Evolutionary conservation across 2,888 invertebrate genomes (phyloP).

Genomic region (Lamproptera curius): DNA sequence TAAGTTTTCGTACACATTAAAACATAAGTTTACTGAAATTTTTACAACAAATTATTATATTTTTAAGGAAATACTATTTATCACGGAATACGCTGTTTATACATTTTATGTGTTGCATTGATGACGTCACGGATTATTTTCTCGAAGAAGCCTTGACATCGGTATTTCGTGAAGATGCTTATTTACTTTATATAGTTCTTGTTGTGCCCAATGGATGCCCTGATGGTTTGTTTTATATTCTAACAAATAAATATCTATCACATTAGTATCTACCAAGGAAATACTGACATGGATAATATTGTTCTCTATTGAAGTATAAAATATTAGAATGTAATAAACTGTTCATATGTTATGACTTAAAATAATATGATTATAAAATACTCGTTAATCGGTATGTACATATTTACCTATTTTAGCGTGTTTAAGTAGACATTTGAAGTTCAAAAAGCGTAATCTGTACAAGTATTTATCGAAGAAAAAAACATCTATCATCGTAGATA

Average conservation of each 20-base stretch:
- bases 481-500: background rate
- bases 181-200: constrained; percentile 67
- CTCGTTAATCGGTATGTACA: no score
- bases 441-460: constrained; percentile 42
- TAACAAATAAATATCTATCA: background rate
- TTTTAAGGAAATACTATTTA: constrained; percentile 52
- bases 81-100: constrained; percentile 79
- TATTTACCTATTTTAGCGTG: constrained; percentile 32
- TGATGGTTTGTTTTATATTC: constrained; percentile 36
- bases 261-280: no score
- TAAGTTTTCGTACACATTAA: no score
- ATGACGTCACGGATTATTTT: constrained; percentile 49
- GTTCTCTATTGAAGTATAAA: no score
- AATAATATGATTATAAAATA: background rate
- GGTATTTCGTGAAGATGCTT: constrained; percentile 65
- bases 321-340: background rate
- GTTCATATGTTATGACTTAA: no score
- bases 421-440: constrained; percentile 36
- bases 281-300: no score
- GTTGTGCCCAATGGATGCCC: constrained; percentile 63
- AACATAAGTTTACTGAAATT: no score
- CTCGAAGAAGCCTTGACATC: constrained; percentile 55
- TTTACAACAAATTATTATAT: background rate
- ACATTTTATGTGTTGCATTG: constrained; percentile 75
- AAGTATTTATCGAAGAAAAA: constrained; percentile 25